A percentile compares a stretch with the other conserved stretches of the same genome.
Evolutionary conservation across 1,140 invertebrate species (phyloP).

Genomic region (Saxidomus purpurata): DNA sequence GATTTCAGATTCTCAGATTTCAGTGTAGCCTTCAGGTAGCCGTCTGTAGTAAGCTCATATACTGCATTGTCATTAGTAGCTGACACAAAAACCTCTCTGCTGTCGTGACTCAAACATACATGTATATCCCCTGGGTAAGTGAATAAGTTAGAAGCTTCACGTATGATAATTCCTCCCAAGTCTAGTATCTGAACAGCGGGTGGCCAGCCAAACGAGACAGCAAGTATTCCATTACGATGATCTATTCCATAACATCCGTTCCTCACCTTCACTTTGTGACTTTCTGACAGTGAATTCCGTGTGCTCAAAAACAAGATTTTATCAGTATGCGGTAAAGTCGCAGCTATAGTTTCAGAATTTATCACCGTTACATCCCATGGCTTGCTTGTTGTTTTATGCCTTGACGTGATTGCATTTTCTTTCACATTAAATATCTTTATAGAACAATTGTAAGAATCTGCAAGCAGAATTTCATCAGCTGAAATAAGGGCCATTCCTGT

Average conservation of each 20-base stretch:
- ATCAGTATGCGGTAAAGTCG: neutral
- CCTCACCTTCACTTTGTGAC: neutral
- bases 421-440: neutral
- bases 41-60: neutral
- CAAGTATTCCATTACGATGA: neutral
- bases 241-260: neutral
- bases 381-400: neutral
- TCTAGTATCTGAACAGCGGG: neutral
- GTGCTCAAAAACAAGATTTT: neutral
- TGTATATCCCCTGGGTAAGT: neutral
- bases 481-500: neutral
- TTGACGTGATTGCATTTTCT: neutral
- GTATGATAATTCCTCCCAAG: neutral
- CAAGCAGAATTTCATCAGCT: neutral
- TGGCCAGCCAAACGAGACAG: neutral
- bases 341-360: neutral
- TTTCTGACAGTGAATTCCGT: neutral
- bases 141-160: neutral
- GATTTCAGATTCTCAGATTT: neutral
- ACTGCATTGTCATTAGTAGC: neutral
- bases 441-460: neutral
- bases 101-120: neutral
- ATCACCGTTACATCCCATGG: neutral
- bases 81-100: neutral
- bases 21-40: neutral